A percentile compares a stretch with the other conserved stretches of the same genome.
Evolutionary conservation across 2,797 vertebrate species (phyloP).

Genomic region (Pitangus sulphuratus): DNA sequence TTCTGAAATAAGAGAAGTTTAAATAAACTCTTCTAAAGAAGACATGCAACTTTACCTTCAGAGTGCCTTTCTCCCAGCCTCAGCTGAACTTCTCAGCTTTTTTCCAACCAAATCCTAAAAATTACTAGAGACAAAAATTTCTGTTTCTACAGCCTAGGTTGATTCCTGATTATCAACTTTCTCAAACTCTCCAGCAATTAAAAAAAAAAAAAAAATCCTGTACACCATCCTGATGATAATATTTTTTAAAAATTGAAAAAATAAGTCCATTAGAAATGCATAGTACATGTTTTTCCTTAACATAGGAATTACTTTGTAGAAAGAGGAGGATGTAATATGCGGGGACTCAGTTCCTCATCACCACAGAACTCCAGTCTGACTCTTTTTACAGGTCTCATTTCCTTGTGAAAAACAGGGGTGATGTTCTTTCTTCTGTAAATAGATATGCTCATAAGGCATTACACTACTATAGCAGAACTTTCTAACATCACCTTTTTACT

Average conservation of each 20-base stretch:
- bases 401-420: not conserved
- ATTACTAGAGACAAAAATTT: not conserved
- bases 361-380: not conserved
- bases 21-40: slow-evolving; percentile 41
- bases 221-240: no score
- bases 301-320: not conserved
- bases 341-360: not conserved
- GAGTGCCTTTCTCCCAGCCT: not conserved
- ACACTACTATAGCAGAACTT: not conserved
- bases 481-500: not conserved
- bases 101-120: not conserved
- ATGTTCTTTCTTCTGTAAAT: not conserved
- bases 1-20: slow-evolving; percentile 53
- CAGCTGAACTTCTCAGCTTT: not conserved
- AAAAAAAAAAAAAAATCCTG: not conserved
- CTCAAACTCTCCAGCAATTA: not conserved
- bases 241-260: not conserved
- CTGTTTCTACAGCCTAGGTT: not conserved
- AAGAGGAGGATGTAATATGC: not conserved
- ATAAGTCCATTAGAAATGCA: not conserved
- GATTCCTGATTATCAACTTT: not conserved
- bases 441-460: not conserved
- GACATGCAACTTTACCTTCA: not conserved
- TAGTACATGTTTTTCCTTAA: not conserved
- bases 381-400: not conserved